A percentile compares a stretch with the other conserved stretches of the same genome.
Evolutionary conservation across 2,888 invertebrate genomes (phyloP).

Genomic region (Poecilus cupreus): DNA sequence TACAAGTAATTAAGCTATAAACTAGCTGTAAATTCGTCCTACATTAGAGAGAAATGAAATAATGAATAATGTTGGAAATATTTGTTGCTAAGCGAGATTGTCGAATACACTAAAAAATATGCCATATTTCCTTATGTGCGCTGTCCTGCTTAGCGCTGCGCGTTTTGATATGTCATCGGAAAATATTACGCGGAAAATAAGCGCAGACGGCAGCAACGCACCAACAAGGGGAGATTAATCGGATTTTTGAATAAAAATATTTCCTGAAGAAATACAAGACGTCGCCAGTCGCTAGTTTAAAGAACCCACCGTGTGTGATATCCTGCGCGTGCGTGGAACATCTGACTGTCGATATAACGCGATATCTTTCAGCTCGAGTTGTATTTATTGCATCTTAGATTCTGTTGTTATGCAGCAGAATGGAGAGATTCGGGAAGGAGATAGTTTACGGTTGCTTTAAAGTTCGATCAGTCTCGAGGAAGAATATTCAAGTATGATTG

Average conservation of each 20-base stretch:
- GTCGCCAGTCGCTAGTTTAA: background rate
- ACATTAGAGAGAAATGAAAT: too few species aligned
- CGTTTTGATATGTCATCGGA: constrained; percentile 28
- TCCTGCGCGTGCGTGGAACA: background rate
- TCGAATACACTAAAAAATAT: background rate
- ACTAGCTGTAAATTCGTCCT: too few species aligned
- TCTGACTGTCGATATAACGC: background rate
- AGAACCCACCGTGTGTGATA: background rate
- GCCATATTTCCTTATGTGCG: background rate
- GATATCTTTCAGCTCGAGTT: background rate
- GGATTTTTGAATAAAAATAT: constrained; percentile 34
- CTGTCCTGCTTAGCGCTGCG: background rate
- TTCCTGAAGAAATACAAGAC: background rate
- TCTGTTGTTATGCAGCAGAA: constrained; percentile 13
- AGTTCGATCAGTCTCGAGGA: too few species aligned
- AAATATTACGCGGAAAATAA: constrained; percentile 33
- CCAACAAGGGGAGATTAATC: constrained; percentile 20
- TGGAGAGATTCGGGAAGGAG: background rate
- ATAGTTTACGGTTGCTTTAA: background rate
- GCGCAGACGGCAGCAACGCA: constrained; percentile 12
- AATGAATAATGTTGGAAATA: too few species aligned
- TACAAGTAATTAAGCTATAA: too few species aligned
- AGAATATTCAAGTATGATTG: too few species aligned
- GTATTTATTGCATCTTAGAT: constrained; percentile 22
- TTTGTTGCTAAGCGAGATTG: too few species aligned